phyloP scores from a whole-genome alignment of 2,113 vertebrate genomes.

The Phaethornis superciliosus region DNA sequence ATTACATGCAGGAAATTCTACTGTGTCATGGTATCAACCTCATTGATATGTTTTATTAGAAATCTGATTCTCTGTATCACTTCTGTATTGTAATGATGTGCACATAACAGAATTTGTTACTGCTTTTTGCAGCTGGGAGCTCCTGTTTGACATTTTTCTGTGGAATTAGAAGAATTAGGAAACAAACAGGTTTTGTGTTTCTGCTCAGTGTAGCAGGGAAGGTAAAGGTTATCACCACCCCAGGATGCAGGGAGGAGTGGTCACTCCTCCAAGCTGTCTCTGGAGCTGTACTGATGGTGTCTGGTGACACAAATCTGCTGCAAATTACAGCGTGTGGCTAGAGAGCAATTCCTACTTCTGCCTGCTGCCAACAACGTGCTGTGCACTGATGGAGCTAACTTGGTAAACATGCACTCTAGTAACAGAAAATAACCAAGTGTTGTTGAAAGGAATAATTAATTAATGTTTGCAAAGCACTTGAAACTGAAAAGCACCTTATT shows the following conservation, averaged over 20 bases:
- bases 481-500: conserved; percentile 52
- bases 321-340: conserved; percentile 56
- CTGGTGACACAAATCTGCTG: conserved; percentile 57
- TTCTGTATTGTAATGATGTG: not conserved
- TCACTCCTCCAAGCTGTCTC: conserved; percentile 4
- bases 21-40: not conserved
- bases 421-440: conserved; percentile 52
- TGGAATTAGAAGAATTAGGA: not conserved
- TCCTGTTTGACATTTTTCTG: not conserved
- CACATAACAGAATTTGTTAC: not conserved
- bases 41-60: not conserved
- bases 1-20: not conserved
- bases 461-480: conserved; percentile 63
- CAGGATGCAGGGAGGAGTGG: not conserved
- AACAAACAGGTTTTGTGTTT: not conserved
- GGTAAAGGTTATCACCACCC: conserved; percentile 21
- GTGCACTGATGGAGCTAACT: conserved; percentile 37
- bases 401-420: conserved; percentile 46
- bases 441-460: conserved; percentile 66
- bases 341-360: conserved; percentile 60
- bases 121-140: not conserved
- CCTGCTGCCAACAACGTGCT: conserved; percentile 57
- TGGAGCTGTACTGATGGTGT: conserved; percentile 25
- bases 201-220: not conserved
- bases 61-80: not conserved